A percentile compares a stretch with the other conserved stretches of the same genome.
These are phyloP conservation scores for Toxostoma redivivum DNA, from an alignment of 2,113 vertebrate genomes.

Conservation along the genomic window DNA sequence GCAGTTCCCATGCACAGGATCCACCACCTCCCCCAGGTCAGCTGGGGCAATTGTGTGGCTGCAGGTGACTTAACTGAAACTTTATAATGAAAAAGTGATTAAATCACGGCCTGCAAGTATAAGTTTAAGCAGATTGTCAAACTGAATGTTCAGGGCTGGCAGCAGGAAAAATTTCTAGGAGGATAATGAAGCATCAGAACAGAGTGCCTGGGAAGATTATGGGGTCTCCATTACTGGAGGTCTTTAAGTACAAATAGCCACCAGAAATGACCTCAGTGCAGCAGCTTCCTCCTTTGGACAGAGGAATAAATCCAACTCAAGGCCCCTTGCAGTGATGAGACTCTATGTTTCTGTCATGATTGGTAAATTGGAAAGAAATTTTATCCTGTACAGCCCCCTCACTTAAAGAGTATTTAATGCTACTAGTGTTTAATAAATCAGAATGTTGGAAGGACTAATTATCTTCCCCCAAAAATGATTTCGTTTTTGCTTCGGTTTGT, in stretches of 20 bases:
- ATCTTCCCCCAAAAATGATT: not conserved
- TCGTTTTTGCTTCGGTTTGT: not conserved
- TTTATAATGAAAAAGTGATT: not conserved
- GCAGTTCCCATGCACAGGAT: accelerated
- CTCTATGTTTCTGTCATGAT: not conserved
- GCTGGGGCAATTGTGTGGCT: not conserved
- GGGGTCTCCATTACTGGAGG: not conserved
- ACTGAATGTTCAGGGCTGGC: not conserved
- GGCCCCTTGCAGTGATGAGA: not conserved
- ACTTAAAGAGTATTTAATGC: not conserved
- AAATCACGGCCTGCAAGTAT: not conserved
- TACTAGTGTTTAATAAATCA: not conserved
- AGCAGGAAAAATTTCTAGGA: not conserved
- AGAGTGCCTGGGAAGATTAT: not conserved
- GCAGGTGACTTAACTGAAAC: not conserved
- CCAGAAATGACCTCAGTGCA: not conserved
- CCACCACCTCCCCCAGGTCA: not conserved
- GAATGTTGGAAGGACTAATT: not conserved
- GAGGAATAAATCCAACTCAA: not conserved
- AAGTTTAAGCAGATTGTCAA: constrained; percentile 22
- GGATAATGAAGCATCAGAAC: constrained; percentile 8
- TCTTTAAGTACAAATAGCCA: constrained; percentile 1
- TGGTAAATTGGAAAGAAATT: not conserved
- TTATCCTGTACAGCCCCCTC: not conserved
- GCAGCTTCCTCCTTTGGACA: not conserved